These are phyloP conservation scores for Apotomis turbidana DNA, from an alignment of 2,888 invertebrate species.

Conservation along the genomic window DNA sequence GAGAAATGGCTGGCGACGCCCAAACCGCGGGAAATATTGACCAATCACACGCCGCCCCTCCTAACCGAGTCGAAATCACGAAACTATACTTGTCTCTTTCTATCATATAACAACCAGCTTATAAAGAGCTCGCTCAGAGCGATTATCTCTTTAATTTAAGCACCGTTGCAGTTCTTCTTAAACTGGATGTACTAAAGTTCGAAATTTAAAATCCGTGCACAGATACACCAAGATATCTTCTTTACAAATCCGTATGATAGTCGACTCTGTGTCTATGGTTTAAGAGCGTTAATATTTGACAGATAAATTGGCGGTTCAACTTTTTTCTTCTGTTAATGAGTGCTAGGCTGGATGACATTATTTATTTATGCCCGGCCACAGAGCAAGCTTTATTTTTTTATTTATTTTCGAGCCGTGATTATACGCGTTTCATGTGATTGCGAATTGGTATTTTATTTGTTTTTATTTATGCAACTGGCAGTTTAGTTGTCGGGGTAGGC, in stretches of 20 bases:
- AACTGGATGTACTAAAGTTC: constrained; percentile 41
- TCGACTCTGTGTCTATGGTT: not conserved
- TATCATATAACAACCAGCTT: constrained; percentile 28
- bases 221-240: not conserved
- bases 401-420: constrained; percentile 50
- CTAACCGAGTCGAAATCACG: constrained; percentile 45
- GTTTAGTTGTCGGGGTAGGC: constrained; percentile 39
- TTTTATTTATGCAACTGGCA: constrained; percentile 39
- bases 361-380: constrained; percentile 72
- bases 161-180: constrained; percentile 30
- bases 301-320: constrained; percentile 32
- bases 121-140: constrained; percentile 12
- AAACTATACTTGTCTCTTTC: constrained; percentile 61
- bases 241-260: not conserved
- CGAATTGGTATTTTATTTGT: constrained; percentile 44
- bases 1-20: constrained; percentile 76
- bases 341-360: constrained; percentile 70
- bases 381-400: constrained; percentile 53
- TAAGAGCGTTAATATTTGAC: constrained; percentile 4
- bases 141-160: constrained; percentile 1
- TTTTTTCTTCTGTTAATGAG: constrained; percentile 53
- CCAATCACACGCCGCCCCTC: constrained; percentile 67
- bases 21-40: constrained; percentile 63
- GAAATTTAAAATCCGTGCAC: constrained; percentile 45
- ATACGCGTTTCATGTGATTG: constrained; percentile 53